Evolutionary conservation across 2,888 invertebrate species (phyloP).

Genomic region (Cybosia mesomella): DNA sequence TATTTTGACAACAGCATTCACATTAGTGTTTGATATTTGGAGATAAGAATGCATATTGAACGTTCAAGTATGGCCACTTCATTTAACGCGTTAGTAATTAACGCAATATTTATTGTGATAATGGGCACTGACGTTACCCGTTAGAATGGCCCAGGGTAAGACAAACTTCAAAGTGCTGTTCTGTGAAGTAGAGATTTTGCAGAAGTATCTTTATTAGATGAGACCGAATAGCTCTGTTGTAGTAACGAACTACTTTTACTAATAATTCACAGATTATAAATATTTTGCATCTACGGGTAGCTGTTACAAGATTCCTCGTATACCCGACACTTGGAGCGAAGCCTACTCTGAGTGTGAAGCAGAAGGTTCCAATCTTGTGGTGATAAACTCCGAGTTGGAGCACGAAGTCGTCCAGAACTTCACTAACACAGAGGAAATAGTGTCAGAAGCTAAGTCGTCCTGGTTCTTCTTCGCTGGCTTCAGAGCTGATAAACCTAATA

Average conservation of each 20-base stretch:
- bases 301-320: neutral
- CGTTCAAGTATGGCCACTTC: too few species aligned
- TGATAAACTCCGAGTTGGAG: neutral
- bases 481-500: neutral
- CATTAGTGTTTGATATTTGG: too few species aligned
- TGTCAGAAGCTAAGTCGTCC: neutral
- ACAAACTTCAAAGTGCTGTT: too few species aligned
- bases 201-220: too few species aligned
- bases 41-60: too few species aligned
- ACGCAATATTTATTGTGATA: too few species aligned
- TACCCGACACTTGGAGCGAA: neutral
- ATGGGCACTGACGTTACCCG: too few species aligned
- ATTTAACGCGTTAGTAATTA: too few species aligned
- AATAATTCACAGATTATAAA: slow-evolving; percentile 3
- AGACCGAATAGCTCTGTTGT: too few species aligned
- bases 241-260: neutral
- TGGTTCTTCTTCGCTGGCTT: neutral
- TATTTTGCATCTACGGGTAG: neutral
- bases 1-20: too few species aligned
- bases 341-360: neutral
- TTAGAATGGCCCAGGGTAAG: too few species aligned
- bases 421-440: neutral
- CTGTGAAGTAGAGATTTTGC: too few species aligned
- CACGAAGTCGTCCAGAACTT: slow-evolving; percentile 45
- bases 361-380: neutral